These are phyloP conservation scores for Aplocera efformata DNA, from an alignment of 2,888 invertebrate genomes.

Conservation along the genomic window DNA sequence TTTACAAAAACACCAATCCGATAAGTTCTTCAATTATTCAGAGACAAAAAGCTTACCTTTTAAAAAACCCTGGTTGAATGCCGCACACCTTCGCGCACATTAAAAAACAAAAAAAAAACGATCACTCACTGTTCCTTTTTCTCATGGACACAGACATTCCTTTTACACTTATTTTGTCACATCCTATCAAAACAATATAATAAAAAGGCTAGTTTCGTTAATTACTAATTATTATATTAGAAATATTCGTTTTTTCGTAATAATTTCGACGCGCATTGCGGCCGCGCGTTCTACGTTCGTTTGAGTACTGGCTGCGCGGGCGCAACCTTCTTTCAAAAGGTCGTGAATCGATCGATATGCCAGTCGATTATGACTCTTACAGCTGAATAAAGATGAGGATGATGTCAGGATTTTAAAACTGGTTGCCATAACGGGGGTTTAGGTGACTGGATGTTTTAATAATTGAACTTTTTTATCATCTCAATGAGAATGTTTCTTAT, in stretches of 20 bases:
- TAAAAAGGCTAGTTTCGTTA: constrained; percentile 36
- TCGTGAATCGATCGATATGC: constrained; percentile 34
- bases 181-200: constrained; percentile 43
- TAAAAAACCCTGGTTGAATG: constrained; percentile 36
- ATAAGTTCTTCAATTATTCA: constrained; percentile 2
- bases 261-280: constrained; percentile 54
- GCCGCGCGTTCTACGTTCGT: constrained; percentile 65
- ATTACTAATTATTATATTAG: constrained; percentile 50
- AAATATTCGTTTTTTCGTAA: constrained; percentile 53
- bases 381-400: constrained; percentile 34
- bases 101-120: constrained; percentile 49
- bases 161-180: constrained; percentile 51
- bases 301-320: constrained; percentile 45
- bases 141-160: constrained; percentile 63
- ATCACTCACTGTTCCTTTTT: constrained; percentile 62
- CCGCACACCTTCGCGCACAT: constrained; percentile 41
- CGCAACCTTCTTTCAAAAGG: constrained; percentile 43
- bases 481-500: background rate
- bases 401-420: constrained; percentile 61
- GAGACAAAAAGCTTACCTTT: constrained; percentile 38
- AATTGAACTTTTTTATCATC: background rate
- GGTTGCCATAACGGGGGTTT: constrained; percentile 50
- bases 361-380: constrained; percentile 32
- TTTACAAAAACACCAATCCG: constrained; percentile 14
- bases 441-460: constrained; percentile 3